Evolutionary conservation across 2,888 invertebrate genomes (phyloP).

Genomic region (Ectemnius continuus): DNA sequence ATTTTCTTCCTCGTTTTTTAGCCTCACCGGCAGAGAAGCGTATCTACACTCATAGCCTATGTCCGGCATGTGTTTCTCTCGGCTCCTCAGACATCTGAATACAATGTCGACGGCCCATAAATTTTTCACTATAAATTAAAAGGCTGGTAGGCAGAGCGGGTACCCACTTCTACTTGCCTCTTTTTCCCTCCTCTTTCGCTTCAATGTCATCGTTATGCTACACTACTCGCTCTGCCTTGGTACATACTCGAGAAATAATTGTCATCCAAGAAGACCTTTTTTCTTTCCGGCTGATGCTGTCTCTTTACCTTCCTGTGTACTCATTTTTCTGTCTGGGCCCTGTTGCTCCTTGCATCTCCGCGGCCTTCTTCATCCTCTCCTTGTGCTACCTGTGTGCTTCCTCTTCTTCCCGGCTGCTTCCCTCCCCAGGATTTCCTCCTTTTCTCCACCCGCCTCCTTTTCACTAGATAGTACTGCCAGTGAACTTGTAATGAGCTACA

Average conservation of each 20-base stretch:
- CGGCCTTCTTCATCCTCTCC: too few species aligned
- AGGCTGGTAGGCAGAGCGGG: conserved; percentile 56
- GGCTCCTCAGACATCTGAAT: conserved; percentile 67
- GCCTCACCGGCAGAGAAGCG: conserved; percentile 14
- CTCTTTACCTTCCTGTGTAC: conserved; percentile 10
- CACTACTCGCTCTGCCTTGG: conserved; percentile 14
- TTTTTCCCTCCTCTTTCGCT: conserved; percentile 5
- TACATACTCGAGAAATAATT: conserved; percentile 68
- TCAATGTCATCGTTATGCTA: too few species aligned
- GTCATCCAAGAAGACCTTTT: conserved; percentile 65
- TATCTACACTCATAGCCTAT: neutral
- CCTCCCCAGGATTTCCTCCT: too few species aligned
- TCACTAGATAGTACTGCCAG: too few species aligned
- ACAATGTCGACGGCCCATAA: conserved; percentile 68
- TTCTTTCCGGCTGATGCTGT: conserved; percentile 21
- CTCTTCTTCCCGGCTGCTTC: too few species aligned
- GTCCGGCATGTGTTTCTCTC: conserved; percentile 59
- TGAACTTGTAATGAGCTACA: neutral
- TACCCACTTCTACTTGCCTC: conserved; percentile 22
- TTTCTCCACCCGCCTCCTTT: too few species aligned
- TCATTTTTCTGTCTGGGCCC: neutral
- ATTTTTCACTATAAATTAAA: conserved; percentile 70
- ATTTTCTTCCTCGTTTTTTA: conserved; percentile 24
- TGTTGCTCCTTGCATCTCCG: neutral
- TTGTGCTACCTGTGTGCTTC: too few species aligned